phyloP scores from a whole-genome alignment of 2,113 vertebrate species.

The Lamprotornis superbus region DNA sequence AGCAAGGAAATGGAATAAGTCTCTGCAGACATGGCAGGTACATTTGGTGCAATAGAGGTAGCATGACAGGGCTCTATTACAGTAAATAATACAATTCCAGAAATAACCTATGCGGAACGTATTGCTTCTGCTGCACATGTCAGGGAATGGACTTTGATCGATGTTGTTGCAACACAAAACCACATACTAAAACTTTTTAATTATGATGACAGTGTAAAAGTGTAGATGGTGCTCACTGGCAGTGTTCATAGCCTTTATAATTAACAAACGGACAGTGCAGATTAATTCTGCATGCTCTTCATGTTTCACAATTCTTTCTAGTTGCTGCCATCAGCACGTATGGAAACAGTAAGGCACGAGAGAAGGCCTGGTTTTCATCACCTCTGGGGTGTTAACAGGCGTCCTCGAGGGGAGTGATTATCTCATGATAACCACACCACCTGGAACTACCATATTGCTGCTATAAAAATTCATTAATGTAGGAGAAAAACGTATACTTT shows the following conservation, averaged over 20 bases:
- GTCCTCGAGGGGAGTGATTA: constrained; percentile 51
- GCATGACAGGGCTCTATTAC: constrained; percentile 67
- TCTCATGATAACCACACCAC: constrained; percentile 62
- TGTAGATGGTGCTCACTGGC: constrained; percentile 16
- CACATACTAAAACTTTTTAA: constrained; percentile 74
- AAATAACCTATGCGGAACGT: constrained; percentile 76
- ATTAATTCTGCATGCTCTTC: constrained; percentile 55
- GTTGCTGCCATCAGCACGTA: constrained; percentile 52
- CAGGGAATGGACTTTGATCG: constrained; percentile 73
- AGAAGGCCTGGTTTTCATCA: constrained; percentile 15
- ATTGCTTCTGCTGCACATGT: constrained; percentile 71
- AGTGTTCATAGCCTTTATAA: constrained; percentile 40
- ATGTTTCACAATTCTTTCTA: constrained; percentile 40
- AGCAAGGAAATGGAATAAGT: constrained; percentile 28
- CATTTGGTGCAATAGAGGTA: constrained; percentile 38
- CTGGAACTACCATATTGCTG: constrained; percentile 64
- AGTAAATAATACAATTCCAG: constrained; percentile 75
- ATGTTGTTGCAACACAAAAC: constrained; percentile 68
- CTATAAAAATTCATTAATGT: constrained; percentile 65
- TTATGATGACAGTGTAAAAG: constrained; percentile 68
- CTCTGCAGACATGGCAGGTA: constrained; percentile 34
- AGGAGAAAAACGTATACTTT: constrained; percentile 41
- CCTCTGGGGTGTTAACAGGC: constrained; percentile 30
- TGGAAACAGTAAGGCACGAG: constrained; percentile 18
- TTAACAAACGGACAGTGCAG: constrained; percentile 63